These are phyloP conservation scores for Leucoraja erinaceus DNA, from an alignment of 2,113 vertebrate species.

Conservation along the genomic window DNA sequence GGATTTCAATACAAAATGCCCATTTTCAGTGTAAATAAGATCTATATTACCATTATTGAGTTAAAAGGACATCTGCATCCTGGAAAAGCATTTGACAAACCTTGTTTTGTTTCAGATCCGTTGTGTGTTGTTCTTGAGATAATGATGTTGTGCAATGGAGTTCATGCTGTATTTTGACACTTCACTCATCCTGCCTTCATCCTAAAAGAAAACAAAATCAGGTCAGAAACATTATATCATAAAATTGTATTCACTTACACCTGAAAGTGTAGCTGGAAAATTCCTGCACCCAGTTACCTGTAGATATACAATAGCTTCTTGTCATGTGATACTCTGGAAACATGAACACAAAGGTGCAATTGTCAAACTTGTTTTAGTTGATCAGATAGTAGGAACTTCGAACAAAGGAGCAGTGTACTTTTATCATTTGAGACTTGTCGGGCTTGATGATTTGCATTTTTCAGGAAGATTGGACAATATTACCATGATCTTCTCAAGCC, in stretches of 20 bases:
- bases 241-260: neutral
- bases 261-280: neutral
- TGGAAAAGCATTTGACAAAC: neutral
- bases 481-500: neutral
- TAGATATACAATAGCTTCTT: neutral
- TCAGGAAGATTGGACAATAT: neutral
- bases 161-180: neutral
- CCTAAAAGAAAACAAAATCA: neutral
- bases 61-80: neutral
- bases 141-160: neutral
- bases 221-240: neutral
- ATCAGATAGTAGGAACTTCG: neutral
- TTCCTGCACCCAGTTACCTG: neutral
- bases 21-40: neutral
- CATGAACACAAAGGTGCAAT: neutral
- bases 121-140: neutral
- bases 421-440: neutral
- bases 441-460: neutral
- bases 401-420: conserved; percentile 9
- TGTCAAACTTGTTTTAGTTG: neutral
- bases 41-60: neutral
- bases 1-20: neutral
- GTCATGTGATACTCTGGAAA: neutral
- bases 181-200: neutral
- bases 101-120: neutral